phyloP scores from a whole-genome alignment of 2,888 invertebrate species.

The Dyspetes luteomarginatus region DNA sequence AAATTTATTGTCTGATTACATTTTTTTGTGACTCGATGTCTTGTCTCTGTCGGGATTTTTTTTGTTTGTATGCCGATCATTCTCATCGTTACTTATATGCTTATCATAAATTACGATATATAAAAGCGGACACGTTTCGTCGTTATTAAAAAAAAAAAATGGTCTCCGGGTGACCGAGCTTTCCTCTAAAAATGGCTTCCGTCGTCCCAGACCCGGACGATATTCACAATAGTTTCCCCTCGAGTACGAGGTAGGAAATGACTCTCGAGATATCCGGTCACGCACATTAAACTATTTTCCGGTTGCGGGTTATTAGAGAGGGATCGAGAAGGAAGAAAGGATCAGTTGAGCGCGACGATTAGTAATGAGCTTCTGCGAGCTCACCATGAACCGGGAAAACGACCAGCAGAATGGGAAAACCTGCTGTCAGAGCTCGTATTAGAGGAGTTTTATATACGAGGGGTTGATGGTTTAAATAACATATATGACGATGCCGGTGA shows the following conservation, averaged over 20 bases:
- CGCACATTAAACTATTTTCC: conserved; percentile 57
- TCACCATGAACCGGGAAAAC: conserved; percentile 15
- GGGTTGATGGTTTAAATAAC: conserved; percentile 48
- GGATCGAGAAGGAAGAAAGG: conserved; percentile 29
- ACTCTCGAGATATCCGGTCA: conserved; percentile 48
- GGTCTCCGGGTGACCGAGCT: background rate
- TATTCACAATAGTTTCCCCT: conserved; percentile 16
- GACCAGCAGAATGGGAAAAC: conserved; percentile 15
- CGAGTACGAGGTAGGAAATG: conserved; percentile 37
- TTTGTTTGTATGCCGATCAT: no score
- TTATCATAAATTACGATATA: no score
- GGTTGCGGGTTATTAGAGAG: conserved; percentile 63
- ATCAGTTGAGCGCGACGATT: conserved; percentile 18
- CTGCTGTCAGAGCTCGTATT: background rate
- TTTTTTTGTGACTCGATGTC: no score
- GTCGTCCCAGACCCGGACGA: conserved; percentile 15
- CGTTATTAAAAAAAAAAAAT: conserved; percentile 23
- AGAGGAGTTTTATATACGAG: background rate
- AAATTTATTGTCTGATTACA: no score
- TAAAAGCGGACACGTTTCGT: conserved; percentile 12
- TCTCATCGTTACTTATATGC: background rate
- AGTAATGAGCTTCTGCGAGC: conserved; percentile 52
- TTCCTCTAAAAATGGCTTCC: conserved; percentile 38
- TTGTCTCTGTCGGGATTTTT: no score
- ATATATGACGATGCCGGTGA: conserved; percentile 58